Evolutionary conservation across 2,113 vertebrate genomes (phyloP).

Genomic region (Phylloscopus trochiloides): DNA sequence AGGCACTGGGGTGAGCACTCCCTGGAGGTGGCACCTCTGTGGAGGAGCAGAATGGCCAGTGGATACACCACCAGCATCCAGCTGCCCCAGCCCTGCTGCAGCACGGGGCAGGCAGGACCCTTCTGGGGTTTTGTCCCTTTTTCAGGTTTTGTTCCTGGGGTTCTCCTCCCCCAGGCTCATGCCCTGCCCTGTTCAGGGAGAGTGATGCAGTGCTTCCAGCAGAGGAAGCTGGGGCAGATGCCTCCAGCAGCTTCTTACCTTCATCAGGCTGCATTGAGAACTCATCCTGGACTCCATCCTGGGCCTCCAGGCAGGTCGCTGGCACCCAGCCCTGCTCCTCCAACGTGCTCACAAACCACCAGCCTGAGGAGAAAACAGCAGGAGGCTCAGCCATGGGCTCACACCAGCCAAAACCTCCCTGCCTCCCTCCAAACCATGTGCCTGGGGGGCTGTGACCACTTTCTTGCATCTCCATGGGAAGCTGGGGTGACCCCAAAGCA

Average conservation of each 20-base stretch:
- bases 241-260: conserved; percentile 76
- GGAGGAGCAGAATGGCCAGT: background rate
- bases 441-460: background rate
- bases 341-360: conserved; percentile 96
- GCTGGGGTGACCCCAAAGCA: background rate
- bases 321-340: conserved; percentile 99
- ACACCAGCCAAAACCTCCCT: background rate
- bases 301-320: conserved; percentile 93
- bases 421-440: background rate
- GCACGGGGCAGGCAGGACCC: background rate
- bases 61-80: background rate
- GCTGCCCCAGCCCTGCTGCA: background rate
- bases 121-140: background rate
- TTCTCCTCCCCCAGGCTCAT: background rate
- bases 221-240: background rate
- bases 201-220: background rate
- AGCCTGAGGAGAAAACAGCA: conserved; percentile 75
- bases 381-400: background rate
- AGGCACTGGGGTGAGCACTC: background rate
- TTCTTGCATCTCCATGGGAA: background rate
- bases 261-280: conserved; percentile 88
- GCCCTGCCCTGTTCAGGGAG: background rate
- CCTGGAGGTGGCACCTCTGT: background rate
- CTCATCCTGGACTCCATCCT: conserved; percentile 92
- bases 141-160: background rate